These are phyloP conservation scores for Odontothrips loti DNA, from an alignment of 2,888 invertebrate species.

Conservation along the genomic window DNA sequence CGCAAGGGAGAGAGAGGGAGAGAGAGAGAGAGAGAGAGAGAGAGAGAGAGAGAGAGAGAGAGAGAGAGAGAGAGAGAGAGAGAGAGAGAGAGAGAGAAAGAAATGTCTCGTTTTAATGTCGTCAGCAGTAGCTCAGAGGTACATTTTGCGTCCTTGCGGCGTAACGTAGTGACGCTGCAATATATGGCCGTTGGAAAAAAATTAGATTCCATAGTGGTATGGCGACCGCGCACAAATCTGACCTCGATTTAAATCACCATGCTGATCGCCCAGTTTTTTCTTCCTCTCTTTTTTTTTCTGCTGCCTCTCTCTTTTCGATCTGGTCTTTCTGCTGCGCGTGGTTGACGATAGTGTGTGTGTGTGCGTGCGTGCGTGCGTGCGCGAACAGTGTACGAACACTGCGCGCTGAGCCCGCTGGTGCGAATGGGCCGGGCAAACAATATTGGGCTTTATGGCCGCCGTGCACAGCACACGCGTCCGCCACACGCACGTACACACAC, in stretches of 20 bases:
- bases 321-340: background rate
- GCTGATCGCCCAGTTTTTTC: slow-evolving; percentile 20
- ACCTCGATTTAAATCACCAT: no score
- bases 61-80: slow-evolving; percentile 37
- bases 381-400: background rate
- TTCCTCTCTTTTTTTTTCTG: background rate
- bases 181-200: no score
- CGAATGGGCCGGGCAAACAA: no score
- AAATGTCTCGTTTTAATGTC: no score
- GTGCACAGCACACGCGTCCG: no score
- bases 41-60: slow-evolving; percentile 50
- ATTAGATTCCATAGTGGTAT: no score
- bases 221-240: no score
- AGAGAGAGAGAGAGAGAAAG: slow-evolving; percentile 41
- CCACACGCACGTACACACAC: no score
- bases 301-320: slow-evolving; percentile 27
- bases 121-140: no score
- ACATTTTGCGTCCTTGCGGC: no score
- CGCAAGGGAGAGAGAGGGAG: slow-evolving; percentile 46
- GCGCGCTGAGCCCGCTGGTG: background rate
- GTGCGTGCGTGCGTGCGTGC: background rate
- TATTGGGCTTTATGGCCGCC: no score
- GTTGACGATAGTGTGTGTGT: background rate
- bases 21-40: slow-evolving; percentile 47
- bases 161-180: no score